phyloP scores from a whole-genome alignment of 1,140 invertebrate species.

The Holcopasites calliopsidis region DNA sequence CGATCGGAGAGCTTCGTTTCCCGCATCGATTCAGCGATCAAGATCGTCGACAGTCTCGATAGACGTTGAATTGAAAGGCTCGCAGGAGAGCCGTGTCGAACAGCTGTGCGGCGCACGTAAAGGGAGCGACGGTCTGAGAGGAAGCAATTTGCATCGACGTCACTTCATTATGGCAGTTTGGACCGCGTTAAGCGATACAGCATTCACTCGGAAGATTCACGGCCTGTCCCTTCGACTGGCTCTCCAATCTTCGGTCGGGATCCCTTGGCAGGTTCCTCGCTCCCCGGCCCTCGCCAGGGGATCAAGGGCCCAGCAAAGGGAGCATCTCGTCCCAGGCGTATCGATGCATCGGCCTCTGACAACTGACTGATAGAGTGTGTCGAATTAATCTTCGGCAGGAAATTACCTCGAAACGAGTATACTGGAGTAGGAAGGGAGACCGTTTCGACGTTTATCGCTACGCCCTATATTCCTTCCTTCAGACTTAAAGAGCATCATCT shows the following conservation, averaged over 20 bases:
- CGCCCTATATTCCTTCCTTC: no score
- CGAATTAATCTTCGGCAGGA: conserved; percentile 12
- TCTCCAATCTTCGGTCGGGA: not conserved
- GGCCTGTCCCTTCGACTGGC: not conserved
- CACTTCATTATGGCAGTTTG: not conserved
- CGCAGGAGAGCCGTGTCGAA: no score
- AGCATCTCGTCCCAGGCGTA: not conserved
- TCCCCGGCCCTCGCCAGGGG: not conserved
- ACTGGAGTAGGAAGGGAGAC: not conserved
- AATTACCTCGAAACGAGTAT: conserved; percentile 16
- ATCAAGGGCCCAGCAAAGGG: not conserved
- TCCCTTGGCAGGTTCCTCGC: not conserved
- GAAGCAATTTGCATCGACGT: not conserved
- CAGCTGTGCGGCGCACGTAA: no score
- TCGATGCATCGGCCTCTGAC: not conserved
- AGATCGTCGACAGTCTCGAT: no score
- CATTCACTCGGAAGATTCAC: not conserved
- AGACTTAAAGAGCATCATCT: no score
- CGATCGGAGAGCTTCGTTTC: no score
- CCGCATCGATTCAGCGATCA: no score
- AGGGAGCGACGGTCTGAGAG: not conserved
- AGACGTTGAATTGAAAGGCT: no score
- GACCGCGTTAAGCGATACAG: conserved; percentile 4
- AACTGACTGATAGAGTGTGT: conserved; percentile 12
- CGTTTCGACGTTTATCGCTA: conserved; percentile 26